A percentile compares a stretch with the other conserved stretches of the same genome.
phyloP scores from a whole-genome alignment of 2,113 vertebrate species.

The Pelvicachromis taeniatus region DNA sequence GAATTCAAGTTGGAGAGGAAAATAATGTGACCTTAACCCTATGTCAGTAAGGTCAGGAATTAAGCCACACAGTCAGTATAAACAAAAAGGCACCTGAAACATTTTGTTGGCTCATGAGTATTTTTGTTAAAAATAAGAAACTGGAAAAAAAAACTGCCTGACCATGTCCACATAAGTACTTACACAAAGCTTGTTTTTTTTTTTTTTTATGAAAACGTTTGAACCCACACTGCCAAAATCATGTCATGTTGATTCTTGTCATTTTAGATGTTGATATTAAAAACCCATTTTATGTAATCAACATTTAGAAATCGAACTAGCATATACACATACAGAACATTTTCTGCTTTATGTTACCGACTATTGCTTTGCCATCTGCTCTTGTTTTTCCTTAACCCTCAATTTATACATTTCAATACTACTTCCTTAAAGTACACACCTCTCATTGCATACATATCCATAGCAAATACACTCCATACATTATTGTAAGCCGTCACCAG shows the following conservation, averaged over 20 bases:
- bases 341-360: background rate
- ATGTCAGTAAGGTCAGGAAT: background rate
- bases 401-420: background rate
- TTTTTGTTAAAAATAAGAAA: background rate
- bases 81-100: background rate
- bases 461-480: background rate
- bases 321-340: background rate
- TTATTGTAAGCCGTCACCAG: background rate
- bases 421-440: background rate
- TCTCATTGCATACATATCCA: background rate
- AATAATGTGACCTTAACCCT: no score
- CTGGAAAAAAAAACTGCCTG: background rate
- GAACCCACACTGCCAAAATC: no score
- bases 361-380: background rate
- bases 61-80: background rate
- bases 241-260: no score
- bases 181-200: background rate
- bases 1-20: background rate
- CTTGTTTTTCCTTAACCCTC: background rate
- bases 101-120: background rate
- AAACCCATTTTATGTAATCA: background rate
- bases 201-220: no score
- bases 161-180: background rate
- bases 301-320: background rate
- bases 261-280: background rate